Conservation (phyloP, 2,888 invertebrate species). For the Agriopis leucophaearia region DNA sequence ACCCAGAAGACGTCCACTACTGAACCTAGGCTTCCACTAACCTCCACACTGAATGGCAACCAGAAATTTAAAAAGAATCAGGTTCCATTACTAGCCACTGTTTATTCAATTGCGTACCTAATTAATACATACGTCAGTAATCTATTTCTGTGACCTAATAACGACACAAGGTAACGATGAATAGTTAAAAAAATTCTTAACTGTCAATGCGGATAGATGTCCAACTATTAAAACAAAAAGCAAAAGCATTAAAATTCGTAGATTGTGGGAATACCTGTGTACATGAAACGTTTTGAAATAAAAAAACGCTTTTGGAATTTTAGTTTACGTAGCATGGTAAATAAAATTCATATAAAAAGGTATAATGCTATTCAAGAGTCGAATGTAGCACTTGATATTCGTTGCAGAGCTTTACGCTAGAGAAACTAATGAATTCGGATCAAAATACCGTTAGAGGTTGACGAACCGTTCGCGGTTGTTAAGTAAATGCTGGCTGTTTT, state of each 20-base stretch:
- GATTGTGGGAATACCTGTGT: not conserved
- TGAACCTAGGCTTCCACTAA: too few species aligned
- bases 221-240: not conserved
- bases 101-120: too few species aligned
- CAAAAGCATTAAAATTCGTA: not conserved
- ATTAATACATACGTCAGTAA: too few species aligned
- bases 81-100: too few species aligned
- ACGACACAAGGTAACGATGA: too few species aligned
- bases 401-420: conserved; percentile 46
- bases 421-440: conserved; percentile 70
- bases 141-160: too few species aligned
- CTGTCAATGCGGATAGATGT: not conserved
- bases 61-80: too few species aligned
- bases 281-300: not conserved
- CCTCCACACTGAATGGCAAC: too few species aligned
- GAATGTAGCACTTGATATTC: conserved; percentile 43
- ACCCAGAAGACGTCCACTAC: too few species aligned
- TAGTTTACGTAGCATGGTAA: not conserved
- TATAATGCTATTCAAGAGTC: conserved; percentile 7
- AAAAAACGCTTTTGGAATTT: not conserved
- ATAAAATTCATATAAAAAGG: not conserved
- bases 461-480: conserved; percentile 66
- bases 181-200: too few species aligned
- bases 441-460: conserved; percentile 79
- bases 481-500: conserved; percentile 60